A percentile compares a stretch with the other conserved stretches of the same genome.
phyloP scores from a whole-genome alignment of 2,113 vertebrate species.

The Paramormyrops kingsleyae region DNA sequence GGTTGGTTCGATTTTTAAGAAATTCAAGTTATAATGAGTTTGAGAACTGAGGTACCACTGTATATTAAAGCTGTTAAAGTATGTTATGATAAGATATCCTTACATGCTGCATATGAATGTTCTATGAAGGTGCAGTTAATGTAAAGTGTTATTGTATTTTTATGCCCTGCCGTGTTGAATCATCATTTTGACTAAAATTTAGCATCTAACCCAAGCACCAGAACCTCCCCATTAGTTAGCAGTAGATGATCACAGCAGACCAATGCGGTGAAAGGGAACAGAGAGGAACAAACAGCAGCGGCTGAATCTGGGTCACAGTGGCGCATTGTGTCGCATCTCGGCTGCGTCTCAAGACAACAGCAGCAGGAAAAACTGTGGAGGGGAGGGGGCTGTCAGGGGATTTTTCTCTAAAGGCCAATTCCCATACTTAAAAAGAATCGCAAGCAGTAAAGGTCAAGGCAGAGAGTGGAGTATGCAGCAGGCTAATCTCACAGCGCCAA shows the following conservation, averaged over 20 bases:
- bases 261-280: not conserved
- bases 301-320: slow-evolving; percentile 7
- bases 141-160: not conserved
- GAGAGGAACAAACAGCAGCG: not conserved
- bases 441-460: not conserved
- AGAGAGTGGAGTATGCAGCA: not conserved
- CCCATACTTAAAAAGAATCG: not conserved
- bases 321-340: slow-evolving; percentile 1
- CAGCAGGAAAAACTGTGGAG: not conserved
- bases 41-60: too few relatives aligned
- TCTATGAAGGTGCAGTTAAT: not conserved
- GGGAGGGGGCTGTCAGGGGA: not conserved
- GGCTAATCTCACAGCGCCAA: slow-evolving; percentile 25
- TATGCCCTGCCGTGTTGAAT: not conserved
- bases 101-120: not conserved
- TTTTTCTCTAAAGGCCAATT: not conserved
- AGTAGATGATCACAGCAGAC: not conserved
- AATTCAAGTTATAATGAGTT: too few relatives aligned
- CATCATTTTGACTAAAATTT: not conserved
- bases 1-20: too few relatives aligned
- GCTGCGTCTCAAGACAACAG: not conserved
- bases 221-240: not conserved
- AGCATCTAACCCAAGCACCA: not conserved
- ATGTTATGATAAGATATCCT: not conserved
- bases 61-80: not conserved